Percentiles rank a stretch among this genome's conserved stretches.
These are phyloP conservation scores for Cheirogaleus major DNA, from an alignment of 2,797 vertebrate genomes.

Conservation along the genomic window DNA sequence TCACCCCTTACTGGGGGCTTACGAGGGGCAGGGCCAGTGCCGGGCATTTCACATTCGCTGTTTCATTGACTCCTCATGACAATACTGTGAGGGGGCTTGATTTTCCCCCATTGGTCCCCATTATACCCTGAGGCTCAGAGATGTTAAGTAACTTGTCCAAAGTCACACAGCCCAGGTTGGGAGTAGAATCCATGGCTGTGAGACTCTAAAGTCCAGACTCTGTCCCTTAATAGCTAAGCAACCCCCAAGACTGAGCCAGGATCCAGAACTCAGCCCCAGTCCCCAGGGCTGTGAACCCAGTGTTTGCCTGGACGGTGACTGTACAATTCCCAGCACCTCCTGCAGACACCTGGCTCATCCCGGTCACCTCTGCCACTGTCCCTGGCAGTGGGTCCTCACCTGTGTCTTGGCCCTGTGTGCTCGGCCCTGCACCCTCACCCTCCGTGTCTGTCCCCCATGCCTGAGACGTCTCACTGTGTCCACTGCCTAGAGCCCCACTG, in stretches of 20 bases:
- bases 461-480: background rate
- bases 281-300: background rate
- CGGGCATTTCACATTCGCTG: background rate
- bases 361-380: background rate
- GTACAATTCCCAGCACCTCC: background rate
- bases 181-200: background rate
- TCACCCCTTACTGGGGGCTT: background rate
- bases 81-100: background rate
- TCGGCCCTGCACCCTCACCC: background rate
- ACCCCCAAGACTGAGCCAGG: background rate
- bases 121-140: background rate
- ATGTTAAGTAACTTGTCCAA: background rate
- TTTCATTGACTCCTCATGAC: background rate
- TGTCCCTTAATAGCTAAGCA: background rate
- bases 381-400: background rate
- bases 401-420: background rate
- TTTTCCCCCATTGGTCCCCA: background rate
- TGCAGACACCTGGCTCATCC: background rate
- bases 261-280: background rate
- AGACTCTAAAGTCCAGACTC: background rate
- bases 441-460: fast-evolving
- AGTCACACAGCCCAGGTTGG: background rate
- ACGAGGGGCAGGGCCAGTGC: background rate
- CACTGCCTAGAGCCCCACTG: background rate
- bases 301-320: background rate